Evolutionary conservation across 2,797 vertebrate species (phyloP), one percentile per base, ranked within the genome.

Genomic region (Acanthurus lineatus): DNA sequence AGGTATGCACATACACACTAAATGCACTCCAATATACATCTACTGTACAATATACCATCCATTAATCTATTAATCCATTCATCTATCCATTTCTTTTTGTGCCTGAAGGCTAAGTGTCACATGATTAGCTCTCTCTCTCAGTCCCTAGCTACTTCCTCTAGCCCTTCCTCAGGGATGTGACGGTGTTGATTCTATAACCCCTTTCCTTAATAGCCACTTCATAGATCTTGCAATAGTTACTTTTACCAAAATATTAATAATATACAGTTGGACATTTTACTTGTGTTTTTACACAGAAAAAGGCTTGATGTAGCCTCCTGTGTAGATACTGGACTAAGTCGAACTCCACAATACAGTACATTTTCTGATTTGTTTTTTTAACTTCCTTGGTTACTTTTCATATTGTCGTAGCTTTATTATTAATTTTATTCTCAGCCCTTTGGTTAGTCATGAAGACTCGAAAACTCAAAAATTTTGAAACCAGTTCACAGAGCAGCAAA

Each of bases 401-500:
- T 47, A 53, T 35, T 52, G 25, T 38, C 47, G 17, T 14, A n/a
- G 7, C 3, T 51, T 19, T 20, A 16, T 56, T n/a, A 49, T 45
- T 10, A 35, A 7, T 35, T 35, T 58, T 0, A 40, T 52, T 25
- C 12, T 48, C 10, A 17, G 15, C 12, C 20, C 2, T 52, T 20
- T 1, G 5, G 0, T 15, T n/a, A 8, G 8, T 61, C 53, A 64
- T 16, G 16, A 35, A 51, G 8, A 72, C 0, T 35, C 5, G 7
- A 35, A 19, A 65, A 45, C 4, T 44, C 44, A n/a, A 14, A 71
- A 42, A 49, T 9, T 71, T 28, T 11, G 17, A 61, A 72, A 79
- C 56, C 0, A 56, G 44, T 16, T 16, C 0, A 10, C 16, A 3
- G 52, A 63, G 56, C 6, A 3, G 20, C 14, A 0, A 8, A 49